Base-by-base conservation (phyloP, 2,888 invertebrate species). In the Perizoma flavofasciatum region DNA sequence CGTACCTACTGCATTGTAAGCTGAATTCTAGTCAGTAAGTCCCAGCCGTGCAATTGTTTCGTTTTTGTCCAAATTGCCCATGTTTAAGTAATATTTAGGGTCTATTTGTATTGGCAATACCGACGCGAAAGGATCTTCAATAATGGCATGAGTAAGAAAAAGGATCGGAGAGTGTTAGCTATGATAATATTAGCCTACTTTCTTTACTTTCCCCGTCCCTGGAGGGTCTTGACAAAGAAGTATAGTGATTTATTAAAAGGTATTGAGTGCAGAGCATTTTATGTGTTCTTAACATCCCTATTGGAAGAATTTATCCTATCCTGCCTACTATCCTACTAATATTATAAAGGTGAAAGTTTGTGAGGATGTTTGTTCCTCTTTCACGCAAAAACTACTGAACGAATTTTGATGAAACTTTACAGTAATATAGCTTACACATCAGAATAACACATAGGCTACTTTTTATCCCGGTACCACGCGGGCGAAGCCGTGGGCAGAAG, bases 31-130 rank as follows among this genome's bases (percentile, higher is more conserved):
- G 22, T 37, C 44, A 41, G 5, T 49, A 55, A 59, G 49, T 65
- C 69, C 69, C 67, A 50, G 48, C 43, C 58, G 67, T 67, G 62
- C 67, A 62, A 69, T 69, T 67, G 67, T 61, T 59, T 66, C 55
- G 60, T 63, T 64, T 69, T 69, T 67, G 64, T 65, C 54, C 63
- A 66, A 67, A 69, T 69, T 66, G 67, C 58, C 66, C 45, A 59
- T 63, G 61, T 60, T 63, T 64, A 65, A 67, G 61, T 66, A 60
- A 66, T 66, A 65, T 69, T 67, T 66, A 67, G 58, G 66, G 59
- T 44, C 56, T 37, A 40, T 61, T 48, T 55, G 52, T 61, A 64
- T 60, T 55, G 60, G 55, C 58, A 61, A 64, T 62, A 59, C 35
- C 55, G 40, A 62, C 61, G 49, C 56, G 41, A 9, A 52, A 11